These are phyloP conservation scores for Poecile montanus DNA, from an alignment of 2,797 vertebrate genomes.

Conservation along the genomic window DNA sequence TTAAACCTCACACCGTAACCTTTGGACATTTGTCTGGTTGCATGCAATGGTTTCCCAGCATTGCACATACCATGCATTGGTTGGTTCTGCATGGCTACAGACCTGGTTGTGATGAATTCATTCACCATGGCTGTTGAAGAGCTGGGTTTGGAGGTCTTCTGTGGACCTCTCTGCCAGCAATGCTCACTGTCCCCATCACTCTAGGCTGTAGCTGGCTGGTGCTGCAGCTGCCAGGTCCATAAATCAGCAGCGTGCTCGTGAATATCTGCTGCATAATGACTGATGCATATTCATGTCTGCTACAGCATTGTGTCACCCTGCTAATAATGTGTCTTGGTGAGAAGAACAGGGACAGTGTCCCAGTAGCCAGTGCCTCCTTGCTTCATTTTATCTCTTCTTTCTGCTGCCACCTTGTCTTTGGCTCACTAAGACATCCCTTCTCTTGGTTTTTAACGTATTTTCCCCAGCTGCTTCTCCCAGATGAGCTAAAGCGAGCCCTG, in stretches of 20 bases:
- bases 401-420: not conserved
- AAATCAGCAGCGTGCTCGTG: not conserved
- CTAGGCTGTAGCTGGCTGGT: not conserved
- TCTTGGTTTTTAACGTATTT: not conserved
- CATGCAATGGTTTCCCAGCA: not conserved
- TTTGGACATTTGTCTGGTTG: not conserved
- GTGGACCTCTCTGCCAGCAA: not conserved
- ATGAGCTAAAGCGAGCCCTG: not conserved
- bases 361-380: not conserved
- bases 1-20: rapidly evolving
- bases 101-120: not conserved
- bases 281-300: not conserved
- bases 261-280: not conserved
- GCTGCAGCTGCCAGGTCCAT: not conserved
- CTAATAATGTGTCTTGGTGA: not conserved
- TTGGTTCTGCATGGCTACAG: not conserved
- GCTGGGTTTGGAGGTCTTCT: not conserved
- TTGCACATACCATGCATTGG: rapidly evolving
- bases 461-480: not conserved
- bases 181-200: not conserved
- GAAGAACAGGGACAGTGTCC: not conserved
- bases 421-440: not conserved
- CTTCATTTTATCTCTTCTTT: not conserved
- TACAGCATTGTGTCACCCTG: not conserved
- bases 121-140: not conserved